Evolutionary conservation across 2,797 vertebrate genomes (phyloP), one percentile per base, ranked within the genome.

Genomic region (Syncerus caffer): DNA sequence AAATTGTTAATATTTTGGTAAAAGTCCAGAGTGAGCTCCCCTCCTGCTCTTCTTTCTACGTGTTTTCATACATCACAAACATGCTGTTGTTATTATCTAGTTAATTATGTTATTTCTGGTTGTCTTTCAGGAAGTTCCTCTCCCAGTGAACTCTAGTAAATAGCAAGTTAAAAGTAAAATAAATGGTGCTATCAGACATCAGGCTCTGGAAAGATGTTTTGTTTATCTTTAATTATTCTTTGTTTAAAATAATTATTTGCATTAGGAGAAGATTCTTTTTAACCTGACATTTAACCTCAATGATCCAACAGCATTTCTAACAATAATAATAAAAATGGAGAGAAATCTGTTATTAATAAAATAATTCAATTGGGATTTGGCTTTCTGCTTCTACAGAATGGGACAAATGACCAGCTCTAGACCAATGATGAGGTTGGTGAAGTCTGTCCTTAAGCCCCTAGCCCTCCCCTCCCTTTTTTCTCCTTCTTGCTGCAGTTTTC

Each of bases 1-100:
- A 96, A 50, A 95, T 96, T 97, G 96, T 95, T 96, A 96, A 58
- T 96, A 80, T 92, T 93, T 97, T 92, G 94, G 89, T 97, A 74
- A 95, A 97, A 97, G 85, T 93, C 96, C 64, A 79, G 97, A 45
- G 47, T 96, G 14, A 16, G 17, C 1, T 89, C 51, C 67, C 83
- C 38, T 79, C 64, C 90, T 84, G 51, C 80, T 88, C 57, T 84
- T 91, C 90, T 96, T 96, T 93, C 96, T 94, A 50, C 86, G 15
- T 96, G 85, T 95, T 98, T 96, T 97, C 55, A 51, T 89, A 86
- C 79, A 67, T 92, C 55, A 89, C 88, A 97, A 87, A 67, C 94
- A 85, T 74, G 42, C 71, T 97, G 95, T 96, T 95, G 95, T 93
- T 94, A 92, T 98, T 97, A 96, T 84, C 90, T 78, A 67, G 80